A percentile compares a stretch with the other conserved stretches of the same genome.
These are phyloP conservation scores for Aspidoscelis tigris DNA, from an alignment of 2,113 vertebrate genomes.

Conservation along the genomic window DNA sequence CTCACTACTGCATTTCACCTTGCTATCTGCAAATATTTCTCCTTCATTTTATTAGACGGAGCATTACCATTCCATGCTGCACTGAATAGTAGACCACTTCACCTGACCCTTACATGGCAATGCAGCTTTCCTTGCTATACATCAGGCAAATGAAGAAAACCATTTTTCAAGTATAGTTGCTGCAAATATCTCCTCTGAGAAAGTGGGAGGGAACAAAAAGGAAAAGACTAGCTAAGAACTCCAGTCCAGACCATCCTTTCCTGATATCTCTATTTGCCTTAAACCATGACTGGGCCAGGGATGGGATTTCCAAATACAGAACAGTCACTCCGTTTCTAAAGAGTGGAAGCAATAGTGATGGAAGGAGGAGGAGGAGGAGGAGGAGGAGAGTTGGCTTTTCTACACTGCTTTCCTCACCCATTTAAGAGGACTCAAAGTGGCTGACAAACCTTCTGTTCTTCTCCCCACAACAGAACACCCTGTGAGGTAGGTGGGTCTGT, in stretches of 20 bases:
- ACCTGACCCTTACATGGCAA: background rate
- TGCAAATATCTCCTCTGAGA: background rate
- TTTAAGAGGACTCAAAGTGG: no score
- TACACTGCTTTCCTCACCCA: no score
- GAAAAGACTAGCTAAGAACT: background rate
- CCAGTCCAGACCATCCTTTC: background rate
- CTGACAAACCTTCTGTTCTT: no score
- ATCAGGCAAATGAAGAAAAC: conserved; percentile 5
- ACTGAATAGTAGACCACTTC: background rate
- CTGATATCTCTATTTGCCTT: no score
- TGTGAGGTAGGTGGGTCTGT: no score
- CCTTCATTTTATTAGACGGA: conserved; percentile 1
- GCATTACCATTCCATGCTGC: background rate
- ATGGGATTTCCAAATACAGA: no score
- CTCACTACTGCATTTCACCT: background rate
- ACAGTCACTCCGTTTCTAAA: no score
- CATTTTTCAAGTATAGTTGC: background rate
- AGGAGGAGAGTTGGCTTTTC: no score
- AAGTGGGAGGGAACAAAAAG: background rate
- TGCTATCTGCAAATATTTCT: background rate
- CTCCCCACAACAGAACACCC: no score
- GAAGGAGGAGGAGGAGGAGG: no score
- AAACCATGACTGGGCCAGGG: no score
- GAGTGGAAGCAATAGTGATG: no score
- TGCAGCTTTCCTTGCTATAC: background rate